Evolutionary conservation across 2,113 vertebrate species (phyloP).

Genomic region (Ameiurus melas): DNA sequence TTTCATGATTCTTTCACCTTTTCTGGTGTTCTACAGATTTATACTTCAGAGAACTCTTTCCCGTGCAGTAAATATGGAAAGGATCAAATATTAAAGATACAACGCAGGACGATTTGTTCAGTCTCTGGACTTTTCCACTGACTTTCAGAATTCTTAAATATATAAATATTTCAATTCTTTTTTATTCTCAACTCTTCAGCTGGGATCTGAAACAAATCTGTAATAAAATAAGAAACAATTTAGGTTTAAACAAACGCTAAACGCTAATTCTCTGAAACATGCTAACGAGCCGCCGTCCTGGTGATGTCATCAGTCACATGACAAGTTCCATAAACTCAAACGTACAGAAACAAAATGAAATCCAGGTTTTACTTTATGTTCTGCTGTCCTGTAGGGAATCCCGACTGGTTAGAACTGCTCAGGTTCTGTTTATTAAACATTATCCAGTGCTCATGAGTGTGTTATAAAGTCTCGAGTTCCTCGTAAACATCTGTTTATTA

Average conservation of each 20-base stretch:
- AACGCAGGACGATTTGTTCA: neutral
- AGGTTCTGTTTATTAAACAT: neutral
- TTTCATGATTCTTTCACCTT: neutral
- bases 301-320: conserved; percentile 4
- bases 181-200: neutral
- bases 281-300: neutral
- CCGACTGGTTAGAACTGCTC: neutral
- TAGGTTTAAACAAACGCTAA: neutral
- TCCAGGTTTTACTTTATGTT: neutral
- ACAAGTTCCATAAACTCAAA: neutral
- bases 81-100: neutral
- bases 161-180: neutral
- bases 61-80: neutral
- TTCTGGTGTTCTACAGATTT: neutral
- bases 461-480: neutral
- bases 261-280: neutral
- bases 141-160: neutral
- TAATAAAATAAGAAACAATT: neutral
- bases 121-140: neutral
- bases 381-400: neutral
- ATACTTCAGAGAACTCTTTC: neutral
- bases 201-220: neutral
- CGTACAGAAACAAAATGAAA: neutral
- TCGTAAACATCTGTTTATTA: neutral
- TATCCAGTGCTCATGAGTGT: neutral